These are phyloP conservation scores for Nansenia antarctica DNA, from an alignment of 2,113 vertebrate species.

Conservation along the genomic window DNA sequence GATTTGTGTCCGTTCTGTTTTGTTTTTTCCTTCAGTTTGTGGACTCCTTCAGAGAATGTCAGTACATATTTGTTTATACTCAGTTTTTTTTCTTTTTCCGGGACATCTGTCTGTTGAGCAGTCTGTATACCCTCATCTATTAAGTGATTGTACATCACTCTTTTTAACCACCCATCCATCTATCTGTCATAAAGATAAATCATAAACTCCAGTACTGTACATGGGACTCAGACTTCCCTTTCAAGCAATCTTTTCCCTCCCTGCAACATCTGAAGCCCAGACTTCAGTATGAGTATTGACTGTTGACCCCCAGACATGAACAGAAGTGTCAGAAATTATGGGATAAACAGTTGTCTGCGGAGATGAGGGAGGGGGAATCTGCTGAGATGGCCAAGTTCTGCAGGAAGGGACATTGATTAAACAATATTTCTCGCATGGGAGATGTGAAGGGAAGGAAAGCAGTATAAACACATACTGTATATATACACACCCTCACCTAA, in stretches of 20 bases:
- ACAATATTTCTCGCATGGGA: slow-evolving; percentile 53
- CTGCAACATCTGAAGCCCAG: too few relatives aligned
- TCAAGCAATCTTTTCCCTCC: too few relatives aligned
- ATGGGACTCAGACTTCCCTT: too few relatives aligned
- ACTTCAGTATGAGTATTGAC: too few relatives aligned
- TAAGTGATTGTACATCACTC: background rate
- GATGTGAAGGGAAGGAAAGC: too few relatives aligned
- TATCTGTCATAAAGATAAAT: too few relatives aligned
- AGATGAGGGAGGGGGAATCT: slow-evolving; percentile 44
- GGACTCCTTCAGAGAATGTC: background rate
- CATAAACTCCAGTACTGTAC: too few relatives aligned
- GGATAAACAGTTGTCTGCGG: slow-evolving; percentile 39
- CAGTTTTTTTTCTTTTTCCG: background rate
- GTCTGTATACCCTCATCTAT: background rate
- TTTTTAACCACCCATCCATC: too few relatives aligned
- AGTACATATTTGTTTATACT: background rate
- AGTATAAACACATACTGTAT: too few relatives aligned
- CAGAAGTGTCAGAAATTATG: too few relatives aligned
- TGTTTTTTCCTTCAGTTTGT: background rate
- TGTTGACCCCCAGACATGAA: too few relatives aligned
- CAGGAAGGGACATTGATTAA: slow-evolving; percentile 65
- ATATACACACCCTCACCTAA: too few relatives aligned
- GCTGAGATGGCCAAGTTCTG: slow-evolving; percentile 55
- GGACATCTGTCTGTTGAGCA: background rate
- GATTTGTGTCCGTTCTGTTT: background rate